Evolutionary conservation across 2,797 vertebrate species (phyloP).

Genomic region (Podargus strigoides): DNA sequence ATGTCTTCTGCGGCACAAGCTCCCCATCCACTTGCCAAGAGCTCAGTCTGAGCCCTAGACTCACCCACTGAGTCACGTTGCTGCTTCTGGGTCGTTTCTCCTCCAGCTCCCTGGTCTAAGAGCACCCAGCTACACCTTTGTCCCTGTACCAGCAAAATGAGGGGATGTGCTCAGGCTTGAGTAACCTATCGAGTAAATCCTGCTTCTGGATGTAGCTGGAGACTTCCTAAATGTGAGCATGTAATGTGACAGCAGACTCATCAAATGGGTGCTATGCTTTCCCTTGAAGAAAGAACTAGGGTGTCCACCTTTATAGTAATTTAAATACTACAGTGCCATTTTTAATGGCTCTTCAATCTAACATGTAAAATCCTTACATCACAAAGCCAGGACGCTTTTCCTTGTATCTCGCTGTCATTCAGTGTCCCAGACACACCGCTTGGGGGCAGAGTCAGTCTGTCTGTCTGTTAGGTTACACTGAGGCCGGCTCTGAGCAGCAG

Average conservation of each 20-base stretch:
- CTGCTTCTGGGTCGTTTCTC: not conserved
- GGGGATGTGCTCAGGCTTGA: not conserved
- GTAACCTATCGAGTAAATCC: not conserved
- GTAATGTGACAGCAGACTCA: not conserved
- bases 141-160: not conserved
- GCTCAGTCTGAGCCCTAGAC: not conserved
- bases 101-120: not conserved
- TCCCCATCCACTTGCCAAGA: rapidly evolving
- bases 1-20: not conserved
- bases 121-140: not conserved
- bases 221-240: not conserved
- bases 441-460: not conserved
- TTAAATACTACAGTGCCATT: not conserved
- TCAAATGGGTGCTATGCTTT: not conserved
- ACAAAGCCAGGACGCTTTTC: not conserved
- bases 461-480: not conserved
- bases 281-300: not conserved
- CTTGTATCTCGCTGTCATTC: too few species aligned
- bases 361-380: too few species aligned
- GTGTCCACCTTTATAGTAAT: not conserved
- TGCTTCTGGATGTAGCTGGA: not conserved
- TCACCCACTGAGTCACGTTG: rapidly evolving
- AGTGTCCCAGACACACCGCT: not conserved
- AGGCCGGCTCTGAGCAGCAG: not conserved
- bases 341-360: not conserved